These are phyloP conservation scores for Antechinus flavipes DNA, from an alignment of 2,113 vertebrate species.

Conservation along the genomic window DNA sequence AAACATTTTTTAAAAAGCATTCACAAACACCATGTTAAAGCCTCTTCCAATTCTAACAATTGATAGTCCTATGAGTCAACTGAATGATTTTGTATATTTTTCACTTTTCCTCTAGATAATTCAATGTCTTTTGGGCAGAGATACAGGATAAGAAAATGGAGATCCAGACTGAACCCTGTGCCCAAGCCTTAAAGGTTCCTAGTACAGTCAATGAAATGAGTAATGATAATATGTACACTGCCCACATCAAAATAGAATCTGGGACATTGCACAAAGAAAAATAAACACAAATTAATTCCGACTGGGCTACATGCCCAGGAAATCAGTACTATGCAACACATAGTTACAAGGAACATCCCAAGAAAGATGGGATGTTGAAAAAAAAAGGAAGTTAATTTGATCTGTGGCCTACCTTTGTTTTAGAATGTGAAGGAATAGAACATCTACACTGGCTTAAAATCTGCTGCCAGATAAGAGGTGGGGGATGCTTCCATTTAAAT, in stretches of 20 bases:
- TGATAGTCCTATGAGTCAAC: neutral
- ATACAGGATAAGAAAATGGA: neutral
- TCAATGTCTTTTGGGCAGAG: neutral
- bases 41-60: neutral
- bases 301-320: neutral
- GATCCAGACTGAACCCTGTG: neutral
- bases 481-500: neutral
- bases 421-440: neutral
- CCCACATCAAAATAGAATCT: neutral
- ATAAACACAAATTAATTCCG: neutral
- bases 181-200: neutral
- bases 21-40: too few relatives aligned
- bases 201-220: neutral
- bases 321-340: neutral
- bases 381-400: neutral
- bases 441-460: neutral
- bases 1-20: neutral
- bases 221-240: neutral
- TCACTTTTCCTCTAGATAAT: neutral
- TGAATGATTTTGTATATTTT: neutral
- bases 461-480: neutral
- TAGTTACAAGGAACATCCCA: neutral
- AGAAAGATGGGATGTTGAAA: neutral
- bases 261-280: neutral
- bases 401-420: neutral